Evolutionary conservation across 2,888 invertebrate species (phyloP), one percentile per base, ranked within the genome.

Genomic region (Cheilosia grossa): DNA sequence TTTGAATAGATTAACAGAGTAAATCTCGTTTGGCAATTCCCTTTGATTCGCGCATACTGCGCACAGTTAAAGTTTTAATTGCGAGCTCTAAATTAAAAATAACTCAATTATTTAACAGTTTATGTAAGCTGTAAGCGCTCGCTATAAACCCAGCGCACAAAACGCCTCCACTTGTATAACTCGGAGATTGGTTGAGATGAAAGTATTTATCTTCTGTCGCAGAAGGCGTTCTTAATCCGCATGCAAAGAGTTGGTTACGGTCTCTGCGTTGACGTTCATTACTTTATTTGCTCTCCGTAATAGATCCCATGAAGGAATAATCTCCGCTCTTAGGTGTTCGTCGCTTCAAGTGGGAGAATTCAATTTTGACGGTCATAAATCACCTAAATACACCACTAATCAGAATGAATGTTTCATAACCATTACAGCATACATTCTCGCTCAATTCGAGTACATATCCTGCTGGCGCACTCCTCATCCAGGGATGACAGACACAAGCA

Each of bases 331-430:
- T 15, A 15, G 59, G 13, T 33, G 19, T 47, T 17, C 21, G 19
- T 27, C 21, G 37, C 40, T 19, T 37, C n/a, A 17, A 33, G 19
- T 17, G 49, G 19, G 27, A 9, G 49, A 82, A 78, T 82, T 82
- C 67, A 78, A 78, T 82, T 82, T 82, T 21, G 69, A 24, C 49
- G 63, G 44, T 47, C 56, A 82, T 82, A 82, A 82, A 78, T 82
- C 79, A 78, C 67, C 54, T n/a, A 63, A 56, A 78, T 69, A 69
- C 63, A 78, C 73, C 44, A 79, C 72, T 73, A 67, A 82, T 73
- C 56, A 47, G 51, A 79, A 73, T 73, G 51, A 73, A 82, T 78
- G 78, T 69, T 78, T 78, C 49, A 78, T 79, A 73, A 78, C 78
- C 73, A 78, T 79, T 73, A 73, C 73, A 40, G 54, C 49, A 69